Conservation (phyloP, 2,888 invertebrate genomes). For the Calameuta filiformis region DNA sequence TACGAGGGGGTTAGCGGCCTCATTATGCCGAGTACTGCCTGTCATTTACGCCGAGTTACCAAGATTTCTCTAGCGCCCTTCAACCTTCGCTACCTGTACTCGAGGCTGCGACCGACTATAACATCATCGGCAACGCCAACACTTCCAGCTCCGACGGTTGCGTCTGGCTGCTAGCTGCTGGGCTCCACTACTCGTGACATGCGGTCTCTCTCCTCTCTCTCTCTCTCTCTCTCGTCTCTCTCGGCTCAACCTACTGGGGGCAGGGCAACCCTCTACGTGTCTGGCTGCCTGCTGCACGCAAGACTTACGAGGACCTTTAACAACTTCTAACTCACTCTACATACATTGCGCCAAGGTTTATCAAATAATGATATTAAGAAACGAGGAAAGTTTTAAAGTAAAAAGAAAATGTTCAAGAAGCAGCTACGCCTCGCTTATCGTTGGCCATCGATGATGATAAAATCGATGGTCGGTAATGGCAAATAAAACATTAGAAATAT, state of each 20-base stretch:
- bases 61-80: slow-evolving; percentile 46
- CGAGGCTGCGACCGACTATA: slow-evolving; percentile 32
- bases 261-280: not conserved
- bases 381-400: not conserved
- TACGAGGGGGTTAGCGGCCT: slow-evolving; percentile 39
- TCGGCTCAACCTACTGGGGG: not conserved
- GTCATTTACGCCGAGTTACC: slow-evolving; percentile 51
- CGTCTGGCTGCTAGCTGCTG: not conserved
- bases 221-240: not conserved
- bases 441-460: not conserved
- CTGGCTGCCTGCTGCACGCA: not conserved
- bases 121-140: not conserved
- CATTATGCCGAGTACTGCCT: slow-evolving; percentile 48
- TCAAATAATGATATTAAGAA: not conserved
- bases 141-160: not conserved
- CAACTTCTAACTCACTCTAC: not conserved
- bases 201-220: not conserved
- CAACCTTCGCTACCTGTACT: slow-evolving; percentile 32
- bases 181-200: not conserved
- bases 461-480: no score
- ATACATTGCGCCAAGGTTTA: not conserved
- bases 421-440: not conserved
- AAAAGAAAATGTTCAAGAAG: not conserved
- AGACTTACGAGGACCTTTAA: not conserved
- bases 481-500: no score